Base-by-base conservation (phyloP, 2,888 invertebrate species). In the Nebria brevicollis region DNA sequence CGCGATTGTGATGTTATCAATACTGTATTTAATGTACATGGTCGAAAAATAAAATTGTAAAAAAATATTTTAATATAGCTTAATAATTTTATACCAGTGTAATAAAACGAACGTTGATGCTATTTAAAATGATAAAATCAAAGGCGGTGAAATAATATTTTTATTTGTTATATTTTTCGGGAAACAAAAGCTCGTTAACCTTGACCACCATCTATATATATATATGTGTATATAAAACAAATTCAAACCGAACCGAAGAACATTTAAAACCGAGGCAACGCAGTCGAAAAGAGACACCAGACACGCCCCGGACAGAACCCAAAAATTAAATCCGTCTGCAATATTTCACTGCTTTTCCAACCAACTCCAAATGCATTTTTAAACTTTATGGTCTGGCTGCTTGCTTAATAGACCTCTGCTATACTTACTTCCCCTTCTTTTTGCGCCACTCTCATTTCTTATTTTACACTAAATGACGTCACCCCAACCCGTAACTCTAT, bases 111-210 rank as follows among this genome's bases (percentile, higher is more conserved):
- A 10, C 43, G 20, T 20, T 20, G 20, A 20, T 43, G 43, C 10
- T 43, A 10, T 43, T 43, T 43, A 43, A 10, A 43, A 43, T 68
- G 26, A 68, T 20, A 68, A 68, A 25, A 68, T 68, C 68, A 68
- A 68, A 68, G 68, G 68, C 68, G 68, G 68, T 26, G 26, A 34
- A 13, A 15, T 25, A 26, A 26, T 34, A 13, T 72, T 72, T 72
- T 72, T 72, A 34, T 79, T 68, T 79, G 65, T 74, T 70, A 13
- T 75, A 34, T 20, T 72, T 72, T 77, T 70, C 5, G 26, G 70
- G 15, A 74, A 79, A 79, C 66, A 75, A 74, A 54, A 68, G 75
- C 75, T 80, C 75, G 80, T 75, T 80, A 80, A 75, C 80, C 80
- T 80, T 80, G 80, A 70, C 80, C 54, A 80, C 70, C 64, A 80